phyloP scores from a whole-genome alignment of 2,113 vertebrate genomes.

The Gopherus evgoodei region DNA sequence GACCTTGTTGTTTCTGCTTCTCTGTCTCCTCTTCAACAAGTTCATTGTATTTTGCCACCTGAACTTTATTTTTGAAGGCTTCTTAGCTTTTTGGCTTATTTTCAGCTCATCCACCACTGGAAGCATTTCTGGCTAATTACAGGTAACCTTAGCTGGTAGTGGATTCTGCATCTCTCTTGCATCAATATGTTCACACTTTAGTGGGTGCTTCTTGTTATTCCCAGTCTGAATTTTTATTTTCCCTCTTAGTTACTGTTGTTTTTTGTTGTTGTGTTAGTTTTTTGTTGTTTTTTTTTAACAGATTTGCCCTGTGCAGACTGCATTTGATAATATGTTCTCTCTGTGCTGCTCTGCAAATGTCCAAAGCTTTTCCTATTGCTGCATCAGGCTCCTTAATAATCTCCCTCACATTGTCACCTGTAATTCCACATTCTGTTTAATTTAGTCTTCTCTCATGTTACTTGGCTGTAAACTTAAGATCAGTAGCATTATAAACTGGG shows the following conservation, averaged over 20 bases:
- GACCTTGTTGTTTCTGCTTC: not conserved
- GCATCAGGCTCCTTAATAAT: not conserved
- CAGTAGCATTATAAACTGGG: not conserved
- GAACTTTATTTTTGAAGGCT: not conserved
- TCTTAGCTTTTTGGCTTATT: not conserved
- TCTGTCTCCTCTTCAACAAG: not conserved
- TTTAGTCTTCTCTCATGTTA: not conserved
- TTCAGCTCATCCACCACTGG: not conserved
- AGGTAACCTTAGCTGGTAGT: not conserved
- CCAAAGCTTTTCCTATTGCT: not conserved
- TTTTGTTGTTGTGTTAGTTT: not conserved
- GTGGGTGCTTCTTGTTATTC: not conserved
- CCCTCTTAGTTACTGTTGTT: not conserved
- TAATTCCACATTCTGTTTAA: not conserved
- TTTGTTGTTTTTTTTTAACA: not conserved
- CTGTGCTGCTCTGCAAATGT: not conserved
- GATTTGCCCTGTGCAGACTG: not conserved
- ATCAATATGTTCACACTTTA: not conserved
- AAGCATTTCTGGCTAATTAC: not conserved
- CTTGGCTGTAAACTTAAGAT: not conserved
- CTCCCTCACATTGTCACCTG: not conserved
- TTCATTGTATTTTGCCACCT: not conserved
- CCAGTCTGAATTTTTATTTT: not conserved
- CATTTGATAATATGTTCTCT: not conserved
- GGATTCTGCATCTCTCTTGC: not conserved